Evolutionary conservation across 2,113 vertebrate genomes (phyloP), one percentile per base, ranked within the genome.

Genomic region (Prunella himalayana): DNA sequence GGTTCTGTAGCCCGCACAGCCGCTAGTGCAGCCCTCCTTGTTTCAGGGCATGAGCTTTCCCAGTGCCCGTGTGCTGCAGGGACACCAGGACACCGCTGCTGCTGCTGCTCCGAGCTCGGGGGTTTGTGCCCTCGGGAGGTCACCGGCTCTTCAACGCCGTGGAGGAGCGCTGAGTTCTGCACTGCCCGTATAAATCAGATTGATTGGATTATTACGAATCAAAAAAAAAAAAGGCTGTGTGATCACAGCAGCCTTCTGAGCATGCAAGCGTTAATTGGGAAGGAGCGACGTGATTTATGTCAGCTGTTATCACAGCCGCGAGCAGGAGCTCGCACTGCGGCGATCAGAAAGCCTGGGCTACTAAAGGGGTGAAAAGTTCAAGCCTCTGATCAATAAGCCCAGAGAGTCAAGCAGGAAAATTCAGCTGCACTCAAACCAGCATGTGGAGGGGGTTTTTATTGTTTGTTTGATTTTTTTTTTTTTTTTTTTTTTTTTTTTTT

Each of bases 281-380:
- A 87, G 85, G 66, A 80, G 59, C 19, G 35, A 2, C 0, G 0
- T 78, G 94, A 82, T 84, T 87, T 16, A 69, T 85, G 54, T 35
- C 16, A 20, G 23, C 17, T 33, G 63, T 80, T 63, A 45, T n/a
- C 69, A n/a, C 41, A 41, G 8, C 77, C 18, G 0, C 70, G 39
- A 57, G 89, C 63, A 54, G 45, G 3, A 78, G 53, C 45, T 72
- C 56, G 65, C 53, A 6, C 69, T 79, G 84, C 0, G 4, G 83
- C 45, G 20, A 45, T 82, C 56, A 87, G 73, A 78, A 51, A 84
- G 53, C 41, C 37, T 66, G 61, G 31, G 88, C 63, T 92, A 1
- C 45, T 84, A 24, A 44, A 69, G 87, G 61, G 91, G 93, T 89
- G 69, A 91, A 91, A 92, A 95, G 92, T 95, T 95, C 93, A 92